These are phyloP conservation scores for Microctonus hyperodae DNA, from an alignment of 2,888 invertebrate genomes.

Conservation along the genomic window DNA sequence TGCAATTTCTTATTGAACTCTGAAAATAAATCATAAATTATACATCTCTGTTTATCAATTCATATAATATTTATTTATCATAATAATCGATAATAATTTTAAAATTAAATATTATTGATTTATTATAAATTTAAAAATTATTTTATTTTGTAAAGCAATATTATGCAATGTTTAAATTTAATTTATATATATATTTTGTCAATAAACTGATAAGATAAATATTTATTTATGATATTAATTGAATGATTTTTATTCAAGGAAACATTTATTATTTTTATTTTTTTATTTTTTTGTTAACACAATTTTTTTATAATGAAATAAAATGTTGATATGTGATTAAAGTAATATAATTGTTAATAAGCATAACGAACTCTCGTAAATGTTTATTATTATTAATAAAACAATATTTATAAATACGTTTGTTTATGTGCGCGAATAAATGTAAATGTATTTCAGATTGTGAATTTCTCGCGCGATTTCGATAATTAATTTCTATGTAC, in stretches of 20 bases:
- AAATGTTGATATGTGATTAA: background rate
- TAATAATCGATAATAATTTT: background rate
- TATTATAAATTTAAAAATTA: too few species aligned
- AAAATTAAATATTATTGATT: too few species aligned
- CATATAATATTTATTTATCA: background rate
- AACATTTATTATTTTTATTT: background rate
- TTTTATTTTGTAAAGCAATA: too few species aligned
- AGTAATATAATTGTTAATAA: background rate
- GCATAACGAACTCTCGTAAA: background rate
- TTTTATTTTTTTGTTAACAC: background rate
- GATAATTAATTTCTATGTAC: slow-evolving; percentile 32
- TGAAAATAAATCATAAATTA: slow-evolving; percentile 38
- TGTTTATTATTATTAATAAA: too few species aligned
- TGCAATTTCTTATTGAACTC: slow-evolving; percentile 56
- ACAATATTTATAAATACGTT: background rate
- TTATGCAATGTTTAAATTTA: too few species aligned
- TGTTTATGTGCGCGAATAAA: too few species aligned
- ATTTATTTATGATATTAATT: too few species aligned
- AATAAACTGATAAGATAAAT: too few species aligned
- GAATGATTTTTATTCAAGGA: too few species aligned
- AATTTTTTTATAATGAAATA: background rate
- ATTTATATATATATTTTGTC: too few species aligned
- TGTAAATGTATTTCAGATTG: too few species aligned
- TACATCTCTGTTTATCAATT: background rate
- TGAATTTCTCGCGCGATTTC: too few species aligned